Base-by-base conservation (phyloP, 2,888 invertebrate species). In the Psylliodes chrysocephalus region DNA sequence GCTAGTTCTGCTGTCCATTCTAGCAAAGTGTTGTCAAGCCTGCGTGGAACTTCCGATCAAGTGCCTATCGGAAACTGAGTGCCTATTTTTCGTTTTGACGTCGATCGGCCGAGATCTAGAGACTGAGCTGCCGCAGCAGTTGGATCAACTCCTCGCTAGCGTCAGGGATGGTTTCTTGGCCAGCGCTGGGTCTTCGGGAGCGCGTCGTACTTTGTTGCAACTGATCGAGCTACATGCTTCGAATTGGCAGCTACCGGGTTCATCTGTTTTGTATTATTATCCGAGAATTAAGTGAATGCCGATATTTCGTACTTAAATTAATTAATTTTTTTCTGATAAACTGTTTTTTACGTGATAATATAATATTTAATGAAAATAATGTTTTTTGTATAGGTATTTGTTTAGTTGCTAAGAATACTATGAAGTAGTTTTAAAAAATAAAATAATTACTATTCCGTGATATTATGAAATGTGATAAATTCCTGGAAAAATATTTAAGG, bases 181-280 rank as follows among this genome's bases (percentile, higher is more conserved):
- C 10, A 87, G 88, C 40, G 87, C 86, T 28, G 90, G 91, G 14
- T 87, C 91, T 51, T 90, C 92, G 1, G 88, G 90, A 70, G 91
- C 93, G 67, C 89, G 93, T 72, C 92, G 93, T 79, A 94, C 94
- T 1, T 85, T 96, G 63, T 86, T 95, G 67, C 95, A 96, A 82
- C 86, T 96, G 61, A 94, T 96, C 72, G 96, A 96, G 82, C 86
- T 95, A 60, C 93, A 94, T 82, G 95, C 95, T 1, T 92, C 93
- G 0, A 90, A 92, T 81, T 96, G 95, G 95, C 93, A 94, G 80
- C 86, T 96, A 70, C 92, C 94, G 15, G 94, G 94, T 60, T 92
- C 93, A 51, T 93, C 95, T 2, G 92, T 95, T 57, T 88, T 94
- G 60, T 96, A 95, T 82, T 96, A 96, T 84, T 92, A 92, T 82